phyloP scores from a whole-genome alignment of 2,888 invertebrate species.

The Bombylius discolor region DNA sequence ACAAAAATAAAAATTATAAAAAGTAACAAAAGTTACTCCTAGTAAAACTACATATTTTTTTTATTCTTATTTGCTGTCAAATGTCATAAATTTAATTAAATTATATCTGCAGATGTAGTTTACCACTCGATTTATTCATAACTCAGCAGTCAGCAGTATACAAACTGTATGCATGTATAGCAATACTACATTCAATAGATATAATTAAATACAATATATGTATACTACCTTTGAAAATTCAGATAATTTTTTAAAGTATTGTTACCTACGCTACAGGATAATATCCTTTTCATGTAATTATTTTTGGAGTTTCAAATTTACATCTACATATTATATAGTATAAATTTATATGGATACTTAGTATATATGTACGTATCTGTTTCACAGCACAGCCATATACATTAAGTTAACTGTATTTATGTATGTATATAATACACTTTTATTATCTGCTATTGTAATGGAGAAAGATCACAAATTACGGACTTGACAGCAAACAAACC shows the following conservation, averaged over 20 bases:
- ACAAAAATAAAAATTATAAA: no score
- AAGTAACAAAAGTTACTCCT: no score
- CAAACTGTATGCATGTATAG: not conserved
- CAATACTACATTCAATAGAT: not conserved
- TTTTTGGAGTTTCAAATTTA: not conserved
- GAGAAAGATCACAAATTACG: conserved; percentile 16
- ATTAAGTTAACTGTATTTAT: no score
- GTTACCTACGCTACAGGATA: not conserved
- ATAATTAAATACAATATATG: no score
- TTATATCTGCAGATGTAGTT: conserved; percentile 22
- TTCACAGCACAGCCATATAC: no score
- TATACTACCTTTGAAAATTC: not conserved
- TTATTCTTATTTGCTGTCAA: not conserved
- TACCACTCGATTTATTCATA: conserved; percentile 7
- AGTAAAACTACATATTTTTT: not conserved
- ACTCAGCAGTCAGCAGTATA: not conserved
- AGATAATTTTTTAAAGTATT: not conserved
- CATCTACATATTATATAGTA: not conserved
- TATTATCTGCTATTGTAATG: conserved; percentile 20
- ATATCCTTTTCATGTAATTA: not conserved
- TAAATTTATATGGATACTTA: no score
- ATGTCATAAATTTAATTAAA: conserved; percentile 23
- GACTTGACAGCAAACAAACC: conserved; percentile 26
- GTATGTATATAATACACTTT: not conserved
- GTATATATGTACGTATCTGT: no score